phyloP scores from a whole-genome alignment of 2,113 vertebrate genomes.

The Aramus guarauna region DNA sequence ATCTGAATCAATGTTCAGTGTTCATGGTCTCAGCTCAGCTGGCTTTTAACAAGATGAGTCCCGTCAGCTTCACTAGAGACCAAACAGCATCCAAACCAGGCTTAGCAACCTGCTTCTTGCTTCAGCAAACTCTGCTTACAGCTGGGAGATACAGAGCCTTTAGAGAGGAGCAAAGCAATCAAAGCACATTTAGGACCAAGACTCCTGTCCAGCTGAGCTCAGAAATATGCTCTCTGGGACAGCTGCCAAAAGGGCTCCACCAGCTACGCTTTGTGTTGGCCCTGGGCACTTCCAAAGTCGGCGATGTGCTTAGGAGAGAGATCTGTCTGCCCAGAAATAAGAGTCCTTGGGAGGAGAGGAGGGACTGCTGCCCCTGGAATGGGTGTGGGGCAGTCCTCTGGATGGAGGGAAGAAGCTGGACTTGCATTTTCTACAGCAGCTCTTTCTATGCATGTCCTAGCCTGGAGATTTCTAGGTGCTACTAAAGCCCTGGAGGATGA shows the following conservation, averaged over 20 bases:
- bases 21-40: background rate
- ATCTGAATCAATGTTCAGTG: background rate
- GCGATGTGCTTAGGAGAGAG: background rate
- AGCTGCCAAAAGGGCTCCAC: conserved; percentile 50
- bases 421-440: background rate
- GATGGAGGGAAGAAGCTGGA: background rate
- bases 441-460: background rate
- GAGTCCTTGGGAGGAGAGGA: background rate
- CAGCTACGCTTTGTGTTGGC: background rate
- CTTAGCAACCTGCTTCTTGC: conserved; percentile 54
- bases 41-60: conserved; percentile 17
- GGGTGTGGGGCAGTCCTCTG: background rate
- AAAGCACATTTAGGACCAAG: conserved; percentile 50
- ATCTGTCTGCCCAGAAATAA: background rate
- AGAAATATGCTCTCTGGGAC: conserved; percentile 47
- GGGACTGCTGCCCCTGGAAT: background rate
- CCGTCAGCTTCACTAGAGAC: conserved; percentile 9
- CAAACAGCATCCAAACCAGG: conserved; percentile 18
- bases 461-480: background rate
- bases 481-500: background rate
- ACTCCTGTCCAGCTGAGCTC: conserved; percentile 54
- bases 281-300: conserved; percentile 38
- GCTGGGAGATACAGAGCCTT: conserved; percentile 43
- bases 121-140: conserved; percentile 58
- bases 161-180: conserved; percentile 39